phyloP scores from a whole-genome alignment of 2,888 invertebrate species.

The Eilema griseolum region DNA sequence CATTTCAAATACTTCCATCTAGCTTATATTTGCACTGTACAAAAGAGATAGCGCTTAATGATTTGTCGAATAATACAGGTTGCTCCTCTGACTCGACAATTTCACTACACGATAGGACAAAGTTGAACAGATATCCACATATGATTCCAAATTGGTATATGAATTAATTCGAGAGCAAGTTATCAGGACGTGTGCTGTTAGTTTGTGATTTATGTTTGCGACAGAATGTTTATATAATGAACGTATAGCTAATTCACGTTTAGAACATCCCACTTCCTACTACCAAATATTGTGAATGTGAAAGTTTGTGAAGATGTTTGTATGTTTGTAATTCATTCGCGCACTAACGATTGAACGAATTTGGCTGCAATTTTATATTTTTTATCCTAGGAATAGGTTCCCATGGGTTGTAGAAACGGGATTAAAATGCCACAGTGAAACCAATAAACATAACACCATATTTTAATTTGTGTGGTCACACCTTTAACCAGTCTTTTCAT shows the following conservation, averaged over 20 bases:
- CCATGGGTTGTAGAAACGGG: too few species aligned
- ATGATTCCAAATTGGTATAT: constrained; percentile 45
- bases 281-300: too few species aligned
- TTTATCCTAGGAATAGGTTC: too few species aligned
- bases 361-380: too few species aligned
- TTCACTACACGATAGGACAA: constrained; percentile 50
- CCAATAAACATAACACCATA: background rate
- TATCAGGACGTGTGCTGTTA: background rate
- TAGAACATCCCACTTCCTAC: background rate
- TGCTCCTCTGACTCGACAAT: constrained; percentile 36
- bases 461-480: background rate
- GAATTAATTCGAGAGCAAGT: constrained; percentile 5
- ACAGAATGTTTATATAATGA: background rate
- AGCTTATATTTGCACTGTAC: constrained; percentile 19
- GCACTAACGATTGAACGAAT: too few species aligned
- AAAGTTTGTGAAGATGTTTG: too few species aligned
- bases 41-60: constrained; percentile 27
- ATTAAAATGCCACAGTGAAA: too few species aligned
- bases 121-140: constrained; percentile 39
- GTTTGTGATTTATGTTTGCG: background rate
- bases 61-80: constrained; percentile 20
- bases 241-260: background rate
- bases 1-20: constrained; percentile 27
- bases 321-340: too few species aligned
- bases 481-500: background rate